These are phyloP conservation scores for Nannospalax galili DNA, from an alignment of 2,113 vertebrate species.

Conservation along the genomic window DNA sequence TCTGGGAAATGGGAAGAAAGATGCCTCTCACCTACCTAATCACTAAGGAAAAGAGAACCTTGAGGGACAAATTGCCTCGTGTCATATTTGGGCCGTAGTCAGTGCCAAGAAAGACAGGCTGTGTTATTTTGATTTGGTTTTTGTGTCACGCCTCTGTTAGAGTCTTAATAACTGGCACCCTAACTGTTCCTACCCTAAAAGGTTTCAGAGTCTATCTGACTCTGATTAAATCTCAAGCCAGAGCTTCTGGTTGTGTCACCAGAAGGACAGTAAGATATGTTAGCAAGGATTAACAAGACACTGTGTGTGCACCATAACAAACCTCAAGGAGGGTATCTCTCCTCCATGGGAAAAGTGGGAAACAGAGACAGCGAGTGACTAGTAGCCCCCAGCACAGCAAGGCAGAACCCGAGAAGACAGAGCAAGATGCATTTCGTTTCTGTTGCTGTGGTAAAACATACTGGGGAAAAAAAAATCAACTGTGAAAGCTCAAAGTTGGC, in stretches of 20 bases:
- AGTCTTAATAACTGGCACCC: neutral
- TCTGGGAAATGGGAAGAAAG: neutral
- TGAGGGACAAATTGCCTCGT: neutral
- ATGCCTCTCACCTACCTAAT: neutral
- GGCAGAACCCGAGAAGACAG: fast-evolving
- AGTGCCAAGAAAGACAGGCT: neutral
- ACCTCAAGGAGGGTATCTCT: neutral
- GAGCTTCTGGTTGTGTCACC: neutral
- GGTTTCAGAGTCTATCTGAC: too few species aligned
- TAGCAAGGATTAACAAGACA: neutral
- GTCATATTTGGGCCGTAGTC: fast-evolving
- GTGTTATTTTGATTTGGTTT: neutral
- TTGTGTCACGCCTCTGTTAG: neutral
- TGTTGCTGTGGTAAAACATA: neutral
- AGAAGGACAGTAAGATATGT: neutral
- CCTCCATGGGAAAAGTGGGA: neutral
- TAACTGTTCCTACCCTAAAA: too few species aligned
- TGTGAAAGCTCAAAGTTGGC: neutral
- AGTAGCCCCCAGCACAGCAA: neutral
- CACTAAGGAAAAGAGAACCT: neutral
- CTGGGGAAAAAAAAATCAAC: neutral
- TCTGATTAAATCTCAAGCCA: constrained; percentile 12
- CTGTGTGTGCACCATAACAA: fast-evolving
- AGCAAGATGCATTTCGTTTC: neutral
- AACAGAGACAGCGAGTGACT: too few species aligned